These are phyloP conservation scores for Desmophyllum pertusum DNA, from an alignment of 92 coral and sea anemone species.

Conservation along the genomic window DNA sequence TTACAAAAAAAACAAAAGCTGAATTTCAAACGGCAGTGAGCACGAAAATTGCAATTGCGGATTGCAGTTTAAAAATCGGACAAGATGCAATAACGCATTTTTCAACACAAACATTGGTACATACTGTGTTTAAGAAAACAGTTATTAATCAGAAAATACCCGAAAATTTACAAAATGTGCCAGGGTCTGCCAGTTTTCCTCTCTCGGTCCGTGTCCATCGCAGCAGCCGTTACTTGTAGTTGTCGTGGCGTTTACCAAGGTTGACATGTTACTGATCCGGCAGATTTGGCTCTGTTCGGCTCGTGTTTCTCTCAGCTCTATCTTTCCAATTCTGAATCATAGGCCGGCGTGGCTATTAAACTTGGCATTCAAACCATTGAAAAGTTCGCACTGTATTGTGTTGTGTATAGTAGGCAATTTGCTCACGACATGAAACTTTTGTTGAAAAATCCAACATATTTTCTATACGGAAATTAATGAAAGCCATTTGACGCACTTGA, in stretches of 20 bases:
- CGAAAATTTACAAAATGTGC: conserved; percentile 43
- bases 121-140: neutral
- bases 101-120: neutral
- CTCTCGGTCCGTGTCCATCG: neutral
- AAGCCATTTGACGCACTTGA: conserved; percentile 15
- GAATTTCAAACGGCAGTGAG: neutral
- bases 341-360: neutral
- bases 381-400: neutral
- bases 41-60: no score
- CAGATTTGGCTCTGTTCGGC: neutral
- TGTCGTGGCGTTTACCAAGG: conserved; percentile 1
- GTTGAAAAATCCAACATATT: neutral
- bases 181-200: conserved; percentile 43
- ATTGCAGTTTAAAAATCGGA: no score
- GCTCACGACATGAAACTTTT: neutral
- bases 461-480: conserved; percentile 14
- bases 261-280: neutral
- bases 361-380: neutral
- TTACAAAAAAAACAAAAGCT: neutral
- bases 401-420: neutral
- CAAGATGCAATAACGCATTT: neutral
- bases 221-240: neutral
- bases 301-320: neutral
- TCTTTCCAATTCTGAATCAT: neutral
- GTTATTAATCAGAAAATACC: conserved; percentile 7